Percentiles rank a stretch among this genome's conserved stretches.
Conservation (phyloP, 2,888 invertebrate species). For the Drosophila quinaria region DNA sequence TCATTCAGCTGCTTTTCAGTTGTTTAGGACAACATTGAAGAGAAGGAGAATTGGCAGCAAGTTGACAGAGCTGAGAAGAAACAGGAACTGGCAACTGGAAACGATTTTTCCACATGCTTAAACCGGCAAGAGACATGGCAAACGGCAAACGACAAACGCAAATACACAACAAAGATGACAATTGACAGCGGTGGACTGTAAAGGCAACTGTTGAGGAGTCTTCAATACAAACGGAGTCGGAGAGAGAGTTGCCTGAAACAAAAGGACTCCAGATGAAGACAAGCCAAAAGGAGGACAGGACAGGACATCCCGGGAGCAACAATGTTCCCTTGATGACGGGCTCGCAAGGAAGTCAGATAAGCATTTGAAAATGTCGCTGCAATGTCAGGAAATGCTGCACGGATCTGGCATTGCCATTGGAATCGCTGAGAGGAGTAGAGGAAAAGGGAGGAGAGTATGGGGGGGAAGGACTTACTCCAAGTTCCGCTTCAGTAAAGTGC, state of each 20-base stretch:
- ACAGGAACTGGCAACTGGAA: slow-evolving; percentile 73
- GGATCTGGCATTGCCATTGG: slow-evolving; percentile 35
- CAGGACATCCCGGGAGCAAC: neutral
- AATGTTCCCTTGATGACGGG: slow-evolving; percentile 19
- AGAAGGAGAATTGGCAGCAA: slow-evolving; percentile 9
- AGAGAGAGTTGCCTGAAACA: slow-evolving; percentile 44
- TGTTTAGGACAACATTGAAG: too few relatives aligned
- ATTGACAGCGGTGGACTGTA: slow-evolving; percentile 63
- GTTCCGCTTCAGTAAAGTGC: slow-evolving; percentile 49
- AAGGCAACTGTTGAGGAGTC: slow-evolving; percentile 35
- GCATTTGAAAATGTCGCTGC: slow-evolving; percentile 69
- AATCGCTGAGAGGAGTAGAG: neutral
- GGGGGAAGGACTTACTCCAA: neutral
- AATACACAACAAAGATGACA: slow-evolving; percentile 63
- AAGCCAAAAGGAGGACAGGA: slow-evolving; percentile 1
- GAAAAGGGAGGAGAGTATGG: neutral
- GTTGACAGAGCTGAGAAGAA: slow-evolving; percentile 15
- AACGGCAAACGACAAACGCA: slow-evolving; percentile 41
- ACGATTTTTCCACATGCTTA: slow-evolving; percentile 80
- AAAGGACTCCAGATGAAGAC: slow-evolving; percentile 35
- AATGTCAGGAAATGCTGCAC: slow-evolving; percentile 39
- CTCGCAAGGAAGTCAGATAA: slow-evolving; percentile 72
- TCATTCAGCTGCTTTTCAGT: too few relatives aligned
- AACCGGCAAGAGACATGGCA: slow-evolving; percentile 34
- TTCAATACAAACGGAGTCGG: slow-evolving; percentile 5